phyloP scores from a whole-genome alignment of 2,113 vertebrate species.

The Dissostichus mawsoni region DNA sequence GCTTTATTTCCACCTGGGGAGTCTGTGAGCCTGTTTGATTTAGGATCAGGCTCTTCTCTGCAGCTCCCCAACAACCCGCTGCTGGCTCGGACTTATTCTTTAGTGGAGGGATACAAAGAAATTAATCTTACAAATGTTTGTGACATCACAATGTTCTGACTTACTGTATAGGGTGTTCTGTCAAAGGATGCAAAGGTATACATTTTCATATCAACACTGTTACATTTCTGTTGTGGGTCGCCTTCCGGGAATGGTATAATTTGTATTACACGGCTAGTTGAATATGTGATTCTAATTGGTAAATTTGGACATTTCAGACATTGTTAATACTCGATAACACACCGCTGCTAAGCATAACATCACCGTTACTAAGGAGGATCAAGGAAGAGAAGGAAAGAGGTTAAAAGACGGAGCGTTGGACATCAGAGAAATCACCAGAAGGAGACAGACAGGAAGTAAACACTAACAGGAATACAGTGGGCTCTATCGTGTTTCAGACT shows the following conservation, averaged over 20 bases:
- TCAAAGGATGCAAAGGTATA: background rate
- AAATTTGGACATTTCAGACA: too few relatives aligned
- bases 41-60: conserved; percentile 62
- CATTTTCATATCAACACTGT: background rate
- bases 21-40: conserved; percentile 69
- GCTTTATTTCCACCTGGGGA: conserved; percentile 41
- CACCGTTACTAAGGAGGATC: too few relatives aligned
- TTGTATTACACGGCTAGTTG: background rate
- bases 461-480: too few relatives aligned
- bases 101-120: background rate
- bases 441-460: too few relatives aligned
- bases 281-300: too few relatives aligned
- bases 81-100: background rate
- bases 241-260: background rate
- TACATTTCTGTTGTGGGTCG: background rate
- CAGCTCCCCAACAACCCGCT: conserved; percentile 19
- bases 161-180: background rate
- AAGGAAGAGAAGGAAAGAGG: too few relatives aligned
- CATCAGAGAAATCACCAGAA: too few relatives aligned
- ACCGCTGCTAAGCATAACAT: too few relatives aligned
- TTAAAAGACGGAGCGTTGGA: too few relatives aligned
- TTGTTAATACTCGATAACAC: too few relatives aligned
- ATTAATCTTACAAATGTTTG: background rate
- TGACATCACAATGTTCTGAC: background rate
- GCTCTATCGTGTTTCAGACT: too few relatives aligned